Evolutionary conservation across 2,113 vertebrate genomes (phyloP).

Genomic region (Laticauda colubrina): DNA sequence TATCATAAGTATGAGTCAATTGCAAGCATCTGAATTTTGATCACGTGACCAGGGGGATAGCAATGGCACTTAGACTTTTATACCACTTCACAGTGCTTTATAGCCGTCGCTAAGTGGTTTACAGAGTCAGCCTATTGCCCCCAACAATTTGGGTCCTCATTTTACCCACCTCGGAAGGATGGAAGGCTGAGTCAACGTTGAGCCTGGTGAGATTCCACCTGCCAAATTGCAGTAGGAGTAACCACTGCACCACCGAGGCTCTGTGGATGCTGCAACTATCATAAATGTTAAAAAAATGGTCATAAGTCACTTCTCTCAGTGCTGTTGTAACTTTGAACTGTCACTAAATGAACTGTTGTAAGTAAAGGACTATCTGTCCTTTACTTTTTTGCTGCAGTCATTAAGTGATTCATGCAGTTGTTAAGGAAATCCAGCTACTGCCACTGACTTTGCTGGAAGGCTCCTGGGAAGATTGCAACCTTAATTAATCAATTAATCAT

Average conservation of each 20-base stretch:
- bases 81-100: no score
- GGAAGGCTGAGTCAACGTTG: no score
- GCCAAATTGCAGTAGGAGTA: no score
- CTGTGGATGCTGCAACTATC: neutral
- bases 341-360: neutral
- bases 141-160: no score
- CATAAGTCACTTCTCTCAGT: neutral
- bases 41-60: neutral
- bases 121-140: no score
- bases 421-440: neutral
- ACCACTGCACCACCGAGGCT: no score
- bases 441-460: neutral
- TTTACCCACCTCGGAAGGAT: no score
- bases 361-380: neutral
- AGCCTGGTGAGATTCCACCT: no score
- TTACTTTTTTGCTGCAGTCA: neutral
- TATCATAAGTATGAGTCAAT: neutral
- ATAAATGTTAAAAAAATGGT: neutral
- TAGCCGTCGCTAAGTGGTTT: no score
- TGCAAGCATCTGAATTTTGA: neutral
- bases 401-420: neutral
- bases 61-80: no score
- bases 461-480: neutral
- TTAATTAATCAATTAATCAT: neutral
- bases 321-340: neutral